Evolutionary conservation across 2,888 invertebrate species (phyloP).

Genomic region (Ectemnius continuus): DNA sequence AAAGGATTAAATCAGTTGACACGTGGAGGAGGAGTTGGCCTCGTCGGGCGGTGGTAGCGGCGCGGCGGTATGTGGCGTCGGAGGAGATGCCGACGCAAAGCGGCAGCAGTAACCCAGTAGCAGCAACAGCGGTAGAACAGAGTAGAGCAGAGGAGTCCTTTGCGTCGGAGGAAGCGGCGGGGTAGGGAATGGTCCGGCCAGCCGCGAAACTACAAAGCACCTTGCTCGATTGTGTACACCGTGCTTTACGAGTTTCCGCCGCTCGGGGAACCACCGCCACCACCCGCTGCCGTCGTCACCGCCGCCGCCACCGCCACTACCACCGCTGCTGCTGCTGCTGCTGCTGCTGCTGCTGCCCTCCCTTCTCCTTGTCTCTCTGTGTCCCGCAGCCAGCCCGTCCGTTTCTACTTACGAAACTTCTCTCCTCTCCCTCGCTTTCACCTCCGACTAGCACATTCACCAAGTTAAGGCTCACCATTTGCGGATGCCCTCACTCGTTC

Average conservation of each 20-base stretch:
- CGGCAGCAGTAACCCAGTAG: no score
- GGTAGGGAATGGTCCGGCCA: constrained; percentile 45
- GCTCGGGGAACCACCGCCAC: no score
- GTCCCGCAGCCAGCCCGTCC: no score
- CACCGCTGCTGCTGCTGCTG: no score
- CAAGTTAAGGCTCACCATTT: no score
- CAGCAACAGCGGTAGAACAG: constrained; percentile 27
- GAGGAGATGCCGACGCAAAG: neutral
- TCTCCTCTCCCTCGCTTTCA: no score
- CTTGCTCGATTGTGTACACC: constrained; percentile 45
- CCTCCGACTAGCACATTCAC: no score
- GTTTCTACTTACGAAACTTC: no score
- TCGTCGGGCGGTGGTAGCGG: neutral
- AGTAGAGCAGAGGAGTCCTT: constrained; percentile 43
- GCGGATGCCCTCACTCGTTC: no score
- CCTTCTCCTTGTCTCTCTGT: constrained; percentile 17
- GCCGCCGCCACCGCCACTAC: no score
- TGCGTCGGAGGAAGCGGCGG: constrained; percentile 48
- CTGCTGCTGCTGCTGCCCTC: constrained; percentile 17
- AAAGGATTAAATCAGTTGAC: constrained; percentile 44
- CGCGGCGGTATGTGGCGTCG: neutral
- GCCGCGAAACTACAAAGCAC: constrained; percentile 51
- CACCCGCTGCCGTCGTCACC: no score
- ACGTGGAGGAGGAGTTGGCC: constrained; percentile 8
- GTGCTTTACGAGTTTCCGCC: constrained; percentile 49